Percentiles rank a stretch among this genome's conserved stretches.
Evolutionary conservation across 2,113 vertebrate genomes (phyloP).

Genomic region (Alces alces): DNA sequence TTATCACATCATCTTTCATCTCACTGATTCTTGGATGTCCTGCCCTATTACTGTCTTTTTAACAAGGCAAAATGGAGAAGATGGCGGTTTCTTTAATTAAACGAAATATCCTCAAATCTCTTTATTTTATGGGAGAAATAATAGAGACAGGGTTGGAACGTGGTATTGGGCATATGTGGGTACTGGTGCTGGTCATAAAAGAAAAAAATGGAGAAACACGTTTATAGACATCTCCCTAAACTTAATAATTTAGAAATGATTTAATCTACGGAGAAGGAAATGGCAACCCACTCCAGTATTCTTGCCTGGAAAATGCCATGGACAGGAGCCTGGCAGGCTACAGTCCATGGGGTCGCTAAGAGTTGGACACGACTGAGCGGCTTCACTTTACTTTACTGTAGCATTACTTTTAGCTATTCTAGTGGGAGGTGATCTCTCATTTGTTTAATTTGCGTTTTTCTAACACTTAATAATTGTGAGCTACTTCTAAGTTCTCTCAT

Average conservation of each 20-base stretch:
- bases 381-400: too few species aligned
- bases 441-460: neutral
- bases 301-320: neutral
- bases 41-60: neutral
- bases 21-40: neutral
- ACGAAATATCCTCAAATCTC: neutral
- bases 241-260: neutral
- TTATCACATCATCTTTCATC: neutral
- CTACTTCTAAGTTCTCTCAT: neutral
- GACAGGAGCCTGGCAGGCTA: too few species aligned
- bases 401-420: neutral
- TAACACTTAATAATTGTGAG: neutral
- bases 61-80: neutral
- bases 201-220: neutral
- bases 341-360: too few species aligned
- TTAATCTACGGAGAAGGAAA: neutral
- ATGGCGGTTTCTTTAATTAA: neutral
- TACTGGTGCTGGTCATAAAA: neutral
- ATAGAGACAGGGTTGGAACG: neutral
- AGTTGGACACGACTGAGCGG: too few species aligned
- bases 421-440: neutral
- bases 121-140: neutral
- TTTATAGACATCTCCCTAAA: neutral
- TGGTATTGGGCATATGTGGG: neutral
- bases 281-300: neutral